Percentiles rank a stretch among this genome's conserved stretches.
Conservation (phyloP, 2,797 vertebrate species). For the Syncerus caffer region DNA sequence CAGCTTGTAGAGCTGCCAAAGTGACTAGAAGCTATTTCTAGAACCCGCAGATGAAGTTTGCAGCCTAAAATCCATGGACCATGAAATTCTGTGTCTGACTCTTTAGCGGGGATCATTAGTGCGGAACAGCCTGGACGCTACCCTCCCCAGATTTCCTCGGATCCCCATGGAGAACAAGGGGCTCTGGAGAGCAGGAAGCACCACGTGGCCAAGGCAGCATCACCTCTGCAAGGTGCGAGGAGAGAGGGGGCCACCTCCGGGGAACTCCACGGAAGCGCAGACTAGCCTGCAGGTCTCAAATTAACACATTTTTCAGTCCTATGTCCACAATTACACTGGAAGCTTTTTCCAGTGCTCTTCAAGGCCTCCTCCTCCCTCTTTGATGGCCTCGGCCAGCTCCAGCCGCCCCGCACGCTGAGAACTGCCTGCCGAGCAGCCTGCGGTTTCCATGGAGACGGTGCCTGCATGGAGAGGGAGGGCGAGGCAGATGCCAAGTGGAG, state of each 20-base stretch:
- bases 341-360: slow-evolving; percentile 45
- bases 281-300: slow-evolving; percentile 10
- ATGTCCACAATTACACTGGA: slow-evolving; percentile 14
- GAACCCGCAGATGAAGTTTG: not conserved
- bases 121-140: not conserved
- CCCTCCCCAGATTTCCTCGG: not conserved
- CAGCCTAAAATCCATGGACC: not conserved
- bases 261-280: not conserved
- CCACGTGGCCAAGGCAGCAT: fast-evolving
- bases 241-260: not conserved
- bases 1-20: not conserved
- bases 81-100: not conserved
- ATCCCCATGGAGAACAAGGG: not conserved
- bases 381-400: slow-evolving; percentile 56
- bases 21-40: not conserved
- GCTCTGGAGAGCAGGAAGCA: not conserved
- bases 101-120: not conserved
- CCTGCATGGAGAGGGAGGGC: not conserved
- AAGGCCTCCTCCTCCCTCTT: slow-evolving; percentile 37
- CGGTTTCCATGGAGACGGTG: slow-evolving; percentile 68
- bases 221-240: not conserved
- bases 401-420: slow-evolving; percentile 11
- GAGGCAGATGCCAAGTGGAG: not conserved
- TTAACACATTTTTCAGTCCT: slow-evolving; percentile 54
- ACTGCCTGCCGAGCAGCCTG: slow-evolving; percentile 46